Conservation (phyloP, 1,140 invertebrate species). For the Drosophila rufa region DNA sequence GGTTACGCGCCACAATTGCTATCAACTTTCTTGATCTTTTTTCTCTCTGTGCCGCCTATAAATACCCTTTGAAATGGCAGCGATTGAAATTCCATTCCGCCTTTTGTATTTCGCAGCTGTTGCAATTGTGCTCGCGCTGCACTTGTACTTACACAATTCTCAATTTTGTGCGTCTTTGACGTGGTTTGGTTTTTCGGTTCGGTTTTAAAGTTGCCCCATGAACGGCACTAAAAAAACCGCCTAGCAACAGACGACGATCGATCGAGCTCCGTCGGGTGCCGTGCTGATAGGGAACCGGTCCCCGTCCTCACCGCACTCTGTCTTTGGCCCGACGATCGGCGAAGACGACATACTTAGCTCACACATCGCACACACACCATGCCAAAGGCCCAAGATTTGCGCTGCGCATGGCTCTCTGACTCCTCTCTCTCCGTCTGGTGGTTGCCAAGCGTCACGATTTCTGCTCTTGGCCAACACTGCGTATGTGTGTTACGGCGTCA, state of each 20-base stretch:
- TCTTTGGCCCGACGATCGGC: conserved; percentile 36
- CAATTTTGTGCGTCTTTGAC: conserved; percentile 20
- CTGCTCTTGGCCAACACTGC: conserved; percentile 63
- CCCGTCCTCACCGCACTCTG: conserved; percentile 6
- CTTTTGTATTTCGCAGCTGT: conserved; percentile 36
- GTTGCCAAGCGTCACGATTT: conserved; percentile 63
- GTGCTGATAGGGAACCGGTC: conserved; percentile 73
- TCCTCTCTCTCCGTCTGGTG: conserved; percentile 15
- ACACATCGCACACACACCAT: conserved; percentile 4
- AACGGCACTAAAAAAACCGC: conserved; percentile 23
- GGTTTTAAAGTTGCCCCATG: conserved; percentile 45
- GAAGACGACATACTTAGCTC: conserved; percentile 61
- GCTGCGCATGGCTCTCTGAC: conserved; percentile 11
- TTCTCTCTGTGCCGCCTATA: conserved; percentile 32
- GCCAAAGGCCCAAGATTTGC: conserved; percentile 27
- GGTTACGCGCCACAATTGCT: background rate
- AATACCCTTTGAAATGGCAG: conserved; percentile 49
- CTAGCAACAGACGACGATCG: conserved; percentile 61
- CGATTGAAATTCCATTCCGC: conserved; percentile 40
- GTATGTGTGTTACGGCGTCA: conserved; percentile 47
- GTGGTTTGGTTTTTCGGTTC: conserved; percentile 27
- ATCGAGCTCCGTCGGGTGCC: conserved; percentile 25
- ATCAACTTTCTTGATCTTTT: background rate
- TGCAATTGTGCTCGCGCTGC: conserved; percentile 46
- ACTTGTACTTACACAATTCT: conserved; percentile 48